A percentile compares a stretch with the other conserved stretches of the same genome.
These are phyloP conservation scores for Phenganax marumi DNA, from an alignment of 92 coral and sea anemone genomes.

Conservation along the genomic window DNA sequence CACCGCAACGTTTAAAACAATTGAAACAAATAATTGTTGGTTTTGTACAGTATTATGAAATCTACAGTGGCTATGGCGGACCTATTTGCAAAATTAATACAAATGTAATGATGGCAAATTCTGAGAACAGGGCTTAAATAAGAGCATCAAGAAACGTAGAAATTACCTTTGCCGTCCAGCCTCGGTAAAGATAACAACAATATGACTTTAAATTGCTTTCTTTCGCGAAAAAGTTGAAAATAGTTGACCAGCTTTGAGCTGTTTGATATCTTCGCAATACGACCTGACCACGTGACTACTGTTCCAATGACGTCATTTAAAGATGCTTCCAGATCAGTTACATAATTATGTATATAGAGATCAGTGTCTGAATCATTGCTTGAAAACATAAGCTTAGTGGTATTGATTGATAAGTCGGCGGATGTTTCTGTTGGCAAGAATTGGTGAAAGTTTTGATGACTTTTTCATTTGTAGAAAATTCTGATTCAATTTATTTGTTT, in stretches of 20 bases:
- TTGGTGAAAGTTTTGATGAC: too few species aligned
- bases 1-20: too few species aligned
- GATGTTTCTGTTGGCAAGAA: too few species aligned
- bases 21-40: too few species aligned
- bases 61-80: conserved; percentile 2
- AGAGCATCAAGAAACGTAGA: neutral
- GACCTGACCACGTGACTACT: conserved; percentile 27
- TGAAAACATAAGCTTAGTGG: too few species aligned
- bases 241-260: conserved; percentile 9
- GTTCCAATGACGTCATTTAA: conserved; percentile 25
- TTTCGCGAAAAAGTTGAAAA: neutral
- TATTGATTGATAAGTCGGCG: too few species aligned
- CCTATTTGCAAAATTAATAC: too few species aligned
- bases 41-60: too few species aligned
- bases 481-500: too few species aligned
- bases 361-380: neutral
- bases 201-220: neutral
- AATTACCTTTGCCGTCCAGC: conserved; percentile 11
- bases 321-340: neutral
- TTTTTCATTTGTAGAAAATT: too few species aligned
- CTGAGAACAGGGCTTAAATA: neutral
- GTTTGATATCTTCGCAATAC: neutral
- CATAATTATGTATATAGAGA: neutral
- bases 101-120: neutral
- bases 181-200: neutral